A percentile compares a stretch with the other conserved stretches of the same genome.
Conservation (phyloP, 2,113 vertebrate genomes). For the Paedocypris sp. region DNA sequence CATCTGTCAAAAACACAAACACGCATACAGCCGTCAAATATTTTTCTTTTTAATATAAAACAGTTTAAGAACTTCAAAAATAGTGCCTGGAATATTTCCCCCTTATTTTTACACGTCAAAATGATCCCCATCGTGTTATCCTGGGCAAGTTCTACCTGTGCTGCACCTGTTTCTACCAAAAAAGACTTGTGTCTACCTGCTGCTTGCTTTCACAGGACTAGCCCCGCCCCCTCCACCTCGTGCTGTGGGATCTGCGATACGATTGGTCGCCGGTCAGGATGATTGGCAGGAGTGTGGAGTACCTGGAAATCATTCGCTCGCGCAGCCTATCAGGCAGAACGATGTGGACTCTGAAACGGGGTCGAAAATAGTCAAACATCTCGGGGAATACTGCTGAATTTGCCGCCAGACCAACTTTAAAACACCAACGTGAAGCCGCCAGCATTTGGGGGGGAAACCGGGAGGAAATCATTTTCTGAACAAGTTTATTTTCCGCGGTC, state of each 20-base stretch:
- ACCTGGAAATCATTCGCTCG: conserved; percentile 60
- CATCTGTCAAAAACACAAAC: too few relatives aligned
- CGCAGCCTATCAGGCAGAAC: conserved; percentile 36
- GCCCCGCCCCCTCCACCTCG: conserved; percentile 45
- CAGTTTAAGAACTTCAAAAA: too few relatives aligned
- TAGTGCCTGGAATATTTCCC: too few relatives aligned
- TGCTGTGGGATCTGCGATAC: conserved; percentile 3
- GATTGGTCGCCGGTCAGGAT: conserved; percentile 47
- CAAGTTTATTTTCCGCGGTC: conserved; percentile 43
- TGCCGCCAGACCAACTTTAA: background rate
- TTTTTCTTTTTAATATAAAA: too few relatives aligned
- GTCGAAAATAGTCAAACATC: conserved; percentile 41
- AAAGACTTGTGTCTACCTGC: conserved; percentile 46
- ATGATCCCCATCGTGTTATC: background rate
- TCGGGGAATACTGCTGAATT: background rate
- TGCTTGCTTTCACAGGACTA: conserved; percentile 33
- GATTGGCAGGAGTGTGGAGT: conserved; percentile 52
- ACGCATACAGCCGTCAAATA: too few relatives aligned
- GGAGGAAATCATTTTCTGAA: conserved; percentile 26
- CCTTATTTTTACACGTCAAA: too few relatives aligned
- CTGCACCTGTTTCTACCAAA: conserved; percentile 49
- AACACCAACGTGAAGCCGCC: background rate
- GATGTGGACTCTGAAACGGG: conserved; percentile 56
- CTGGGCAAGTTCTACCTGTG: conserved; percentile 34
- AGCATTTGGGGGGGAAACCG: background rate